Percentiles rank a stretch among this genome's conserved stretches.
Conservation (phyloP, 2,113 vertebrate genomes). For the Anolis carolinensis region DNA sequence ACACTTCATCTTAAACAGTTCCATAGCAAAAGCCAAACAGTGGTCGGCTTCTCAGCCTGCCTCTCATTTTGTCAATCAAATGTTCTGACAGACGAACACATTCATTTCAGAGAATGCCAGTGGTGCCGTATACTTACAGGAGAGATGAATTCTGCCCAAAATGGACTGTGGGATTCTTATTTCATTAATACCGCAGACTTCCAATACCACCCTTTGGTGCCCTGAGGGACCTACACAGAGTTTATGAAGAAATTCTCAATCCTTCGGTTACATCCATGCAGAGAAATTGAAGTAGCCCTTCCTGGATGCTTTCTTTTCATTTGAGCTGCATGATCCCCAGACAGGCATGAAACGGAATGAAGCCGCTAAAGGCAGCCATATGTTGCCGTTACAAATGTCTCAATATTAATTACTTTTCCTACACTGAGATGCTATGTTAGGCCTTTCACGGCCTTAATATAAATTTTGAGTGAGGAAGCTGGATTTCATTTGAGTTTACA, state of each 20-base stretch:
- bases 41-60: slow-evolving; percentile 5
- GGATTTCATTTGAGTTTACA: slow-evolving; percentile 21
- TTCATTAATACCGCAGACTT: slow-evolving; percentile 14
- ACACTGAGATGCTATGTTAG: neutral
- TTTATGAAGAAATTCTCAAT: slow-evolving; percentile 10
- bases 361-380: neutral
- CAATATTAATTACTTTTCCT: slow-evolving; percentile 45
- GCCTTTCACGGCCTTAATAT: neutral
- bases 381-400: slow-evolving; percentile 18
- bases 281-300: neutral
- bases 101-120: slow-evolving; percentile 30
- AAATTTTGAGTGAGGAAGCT: slow-evolving; percentile 25
- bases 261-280: fast-evolving
- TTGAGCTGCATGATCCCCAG: neutral
- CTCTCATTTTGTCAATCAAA: slow-evolving; percentile 47
- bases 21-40: slow-evolving; percentile 47
- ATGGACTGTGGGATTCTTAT: slow-evolving; percentile 20
- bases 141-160: neutral
- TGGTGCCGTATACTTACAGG: slow-evolving; percentile 5
- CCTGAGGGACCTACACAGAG: fast-evolving
- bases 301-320: neutral
- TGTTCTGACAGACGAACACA: slow-evolving; percentile 37
- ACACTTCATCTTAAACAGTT: neutral
- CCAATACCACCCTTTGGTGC: neutral
- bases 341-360: fast-evolving